These are phyloP conservation scores for Hyposoter didymator DNA, from an alignment of 2,888 invertebrate genomes.

Conservation along the genomic window DNA sequence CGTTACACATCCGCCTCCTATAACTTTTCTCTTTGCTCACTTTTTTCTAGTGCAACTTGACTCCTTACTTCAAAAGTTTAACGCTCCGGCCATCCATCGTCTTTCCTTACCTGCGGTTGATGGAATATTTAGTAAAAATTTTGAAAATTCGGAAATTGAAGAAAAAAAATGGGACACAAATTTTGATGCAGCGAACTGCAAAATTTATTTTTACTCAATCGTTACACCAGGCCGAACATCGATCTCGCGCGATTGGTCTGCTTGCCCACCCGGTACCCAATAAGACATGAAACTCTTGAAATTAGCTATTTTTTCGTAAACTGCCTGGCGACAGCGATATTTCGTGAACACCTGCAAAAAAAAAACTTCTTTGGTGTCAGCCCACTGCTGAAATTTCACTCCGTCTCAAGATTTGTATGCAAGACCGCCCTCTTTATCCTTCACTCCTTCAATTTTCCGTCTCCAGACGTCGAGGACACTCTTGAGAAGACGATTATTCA, in stretches of 20 bases:
- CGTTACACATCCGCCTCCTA: not conserved
- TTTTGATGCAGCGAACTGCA: no score
- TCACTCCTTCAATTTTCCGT: constrained; percentile 30
- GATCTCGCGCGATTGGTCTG: not conserved
- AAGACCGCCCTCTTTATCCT: constrained; percentile 9
- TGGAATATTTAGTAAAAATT: not conserved
- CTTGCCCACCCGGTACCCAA: not conserved
- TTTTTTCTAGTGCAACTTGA: not conserved
- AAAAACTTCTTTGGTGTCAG: not conserved
- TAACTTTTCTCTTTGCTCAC: not conserved
- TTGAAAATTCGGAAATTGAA: not conserved
- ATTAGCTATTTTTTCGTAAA: not conserved
- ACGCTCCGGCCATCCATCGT: not conserved
- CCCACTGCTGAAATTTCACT: not conserved
- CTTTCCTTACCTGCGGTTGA: not conserved
- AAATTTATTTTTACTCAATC: no score
- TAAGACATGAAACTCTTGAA: not conserved
- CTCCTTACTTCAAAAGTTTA: not conserved
- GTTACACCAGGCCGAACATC: no score
- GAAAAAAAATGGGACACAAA: no score
- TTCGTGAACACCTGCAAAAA: not conserved
- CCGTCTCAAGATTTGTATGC: constrained; percentile 4
- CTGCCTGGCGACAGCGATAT: not conserved
- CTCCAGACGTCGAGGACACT: constrained; percentile 16
- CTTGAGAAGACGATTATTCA: constrained; percentile 52